Percentiles rank a stretch among this genome's conserved stretches.
Conservation (phyloP, 1,140 invertebrate species). For the Galleria mellonella region DNA sequence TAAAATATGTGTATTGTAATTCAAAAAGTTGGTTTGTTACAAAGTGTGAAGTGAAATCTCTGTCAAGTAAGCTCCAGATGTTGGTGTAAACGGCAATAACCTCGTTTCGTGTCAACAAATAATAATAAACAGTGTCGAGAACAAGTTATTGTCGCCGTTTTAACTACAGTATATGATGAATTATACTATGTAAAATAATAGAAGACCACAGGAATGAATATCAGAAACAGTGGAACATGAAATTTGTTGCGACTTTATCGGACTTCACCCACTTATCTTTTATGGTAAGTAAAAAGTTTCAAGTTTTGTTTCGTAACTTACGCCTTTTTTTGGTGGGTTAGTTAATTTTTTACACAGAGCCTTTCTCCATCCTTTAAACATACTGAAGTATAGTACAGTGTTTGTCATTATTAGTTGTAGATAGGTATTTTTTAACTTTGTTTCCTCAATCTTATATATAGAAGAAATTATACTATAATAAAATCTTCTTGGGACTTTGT, state of each 20-base stretch:
- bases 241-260: slow-evolving; percentile 58
- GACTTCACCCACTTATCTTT: slow-evolving; percentile 64
- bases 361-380: no score
- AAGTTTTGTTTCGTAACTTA: slow-evolving; percentile 63
- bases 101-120: slow-evolving; percentile 65
- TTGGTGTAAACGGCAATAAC: slow-evolving; percentile 47
- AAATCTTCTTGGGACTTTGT: no score
- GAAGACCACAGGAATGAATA: no score
- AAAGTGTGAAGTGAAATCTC: slow-evolving; percentile 45
- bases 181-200: slow-evolving; percentile 40
- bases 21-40: slow-evolving; percentile 16
- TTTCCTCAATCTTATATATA: no score
- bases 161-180: slow-evolving; percentile 49
- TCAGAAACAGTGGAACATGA: slow-evolving; percentile 26
- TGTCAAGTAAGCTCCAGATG: slow-evolving; percentile 46
- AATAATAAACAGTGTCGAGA: slow-evolving; percentile 62
- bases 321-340: slow-evolving; percentile 37
- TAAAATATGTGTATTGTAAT: background rate
- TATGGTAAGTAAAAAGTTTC: slow-evolving; percentile 71
- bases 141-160: slow-evolving; percentile 38
- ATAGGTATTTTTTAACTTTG: no score
- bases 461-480: no score
- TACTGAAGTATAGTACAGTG: no score
- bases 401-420: no score
- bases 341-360: no score